A percentile compares a stretch with the other conserved stretches of the same genome.
Conservation (phyloP, 2,113 vertebrate genomes). For the Oncorhynchus tshawytscha region DNA sequence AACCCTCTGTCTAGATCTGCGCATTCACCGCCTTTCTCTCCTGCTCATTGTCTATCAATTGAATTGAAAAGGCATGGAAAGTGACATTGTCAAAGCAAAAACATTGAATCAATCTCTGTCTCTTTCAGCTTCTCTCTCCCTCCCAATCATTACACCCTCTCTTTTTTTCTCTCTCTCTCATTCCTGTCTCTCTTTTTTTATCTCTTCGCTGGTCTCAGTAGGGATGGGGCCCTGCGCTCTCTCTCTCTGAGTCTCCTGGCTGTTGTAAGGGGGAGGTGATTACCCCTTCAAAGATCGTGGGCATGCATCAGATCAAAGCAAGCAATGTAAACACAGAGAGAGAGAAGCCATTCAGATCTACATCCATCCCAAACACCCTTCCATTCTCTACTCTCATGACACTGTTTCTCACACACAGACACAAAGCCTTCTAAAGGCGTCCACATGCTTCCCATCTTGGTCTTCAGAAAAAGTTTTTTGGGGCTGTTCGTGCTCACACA, state of each 20-base stretch:
- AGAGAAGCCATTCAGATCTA: neutral
- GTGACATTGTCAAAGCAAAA: too few species aligned
- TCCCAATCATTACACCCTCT: neutral
- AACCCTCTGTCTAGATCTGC: neutral
- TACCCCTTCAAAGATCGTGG: constrained; percentile 23
- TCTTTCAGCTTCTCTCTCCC: too few species aligned
- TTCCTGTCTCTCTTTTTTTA: neutral
- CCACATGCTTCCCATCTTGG: neutral
- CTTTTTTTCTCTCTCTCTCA: neutral
- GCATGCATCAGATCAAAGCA: constrained; percentile 21
- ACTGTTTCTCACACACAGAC: neutral
- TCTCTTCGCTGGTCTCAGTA: neutral
- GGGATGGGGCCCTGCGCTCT: neutral
- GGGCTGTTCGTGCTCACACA: too few species aligned
- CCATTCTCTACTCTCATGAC: neutral
- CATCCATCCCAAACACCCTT: constrained; percentile 4
- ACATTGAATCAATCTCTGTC: too few species aligned
- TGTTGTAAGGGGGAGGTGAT: constrained; percentile 29
- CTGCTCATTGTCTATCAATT: neutral
- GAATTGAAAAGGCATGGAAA: neutral
- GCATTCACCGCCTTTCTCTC: too few species aligned
- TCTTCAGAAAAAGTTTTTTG: too few species aligned
- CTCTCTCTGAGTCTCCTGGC: neutral
- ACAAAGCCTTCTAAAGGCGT: neutral
- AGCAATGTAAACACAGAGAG: too few species aligned